Conservation (phyloP, 2,113 vertebrate genomes). For the Larimichthys polyactis region DNA sequence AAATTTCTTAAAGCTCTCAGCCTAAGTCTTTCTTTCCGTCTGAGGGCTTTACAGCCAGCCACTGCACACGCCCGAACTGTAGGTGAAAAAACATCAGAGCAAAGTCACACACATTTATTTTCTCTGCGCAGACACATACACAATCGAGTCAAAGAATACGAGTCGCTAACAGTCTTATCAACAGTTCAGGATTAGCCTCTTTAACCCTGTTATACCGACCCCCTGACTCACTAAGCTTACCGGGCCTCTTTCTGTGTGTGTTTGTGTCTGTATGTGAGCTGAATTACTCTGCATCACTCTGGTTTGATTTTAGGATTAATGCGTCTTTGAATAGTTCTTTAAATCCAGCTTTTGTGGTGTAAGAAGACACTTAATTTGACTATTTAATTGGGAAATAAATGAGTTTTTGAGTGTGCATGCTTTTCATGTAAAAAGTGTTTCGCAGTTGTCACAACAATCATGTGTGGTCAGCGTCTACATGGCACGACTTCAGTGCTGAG, state of each 20-base stretch:
- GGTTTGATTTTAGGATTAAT: neutral
- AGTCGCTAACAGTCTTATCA: slow-evolving; percentile 57
- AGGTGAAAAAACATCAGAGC: slow-evolving; percentile 36
- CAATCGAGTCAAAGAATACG: slow-evolving; percentile 35
- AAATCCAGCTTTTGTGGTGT: neutral
- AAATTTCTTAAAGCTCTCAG: slow-evolving; percentile 48
- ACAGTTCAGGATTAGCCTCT: slow-evolving; percentile 60
- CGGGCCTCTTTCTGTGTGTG: slow-evolving; percentile 35
- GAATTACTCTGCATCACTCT: slow-evolving; percentile 12
- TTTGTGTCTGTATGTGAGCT: slow-evolving; percentile 1
- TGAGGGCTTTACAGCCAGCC: slow-evolving; percentile 38
- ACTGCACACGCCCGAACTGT: neutral
- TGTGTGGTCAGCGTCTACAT: neutral
- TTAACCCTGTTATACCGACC: slow-evolving; percentile 59
- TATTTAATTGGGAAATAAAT: neutral
- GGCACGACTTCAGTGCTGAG: neutral
- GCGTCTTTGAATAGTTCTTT: neutral
- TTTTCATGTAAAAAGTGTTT: neutral
- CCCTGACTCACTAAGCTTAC: slow-evolving; percentile 55
- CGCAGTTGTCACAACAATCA: neutral
- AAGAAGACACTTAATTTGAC: slow-evolving; percentile 15
- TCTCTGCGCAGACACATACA: neutral
- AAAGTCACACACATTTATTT: slow-evolving; percentile 10
- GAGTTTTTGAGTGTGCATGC: neutral
- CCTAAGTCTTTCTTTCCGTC: slow-evolving; percentile 48